A percentile compares a stretch with the other conserved stretches of the same genome.
phyloP scores from a whole-genome alignment of 92 coral and sea anemone species.

The Actinostola sp. region DNA sequence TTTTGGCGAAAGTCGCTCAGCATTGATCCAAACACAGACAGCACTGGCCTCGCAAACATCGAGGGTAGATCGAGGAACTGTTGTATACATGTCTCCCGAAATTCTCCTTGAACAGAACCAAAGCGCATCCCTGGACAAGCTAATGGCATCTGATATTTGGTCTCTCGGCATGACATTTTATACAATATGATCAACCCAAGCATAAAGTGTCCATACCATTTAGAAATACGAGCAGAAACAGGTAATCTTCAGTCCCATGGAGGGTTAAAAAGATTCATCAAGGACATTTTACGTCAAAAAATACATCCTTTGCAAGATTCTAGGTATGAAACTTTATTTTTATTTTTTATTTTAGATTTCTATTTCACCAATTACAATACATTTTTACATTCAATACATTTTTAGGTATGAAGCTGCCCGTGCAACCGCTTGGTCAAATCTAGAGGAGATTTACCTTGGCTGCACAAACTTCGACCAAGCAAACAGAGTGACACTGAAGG shows the following conservation, averaged over 20 bases:
- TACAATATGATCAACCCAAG: no score
- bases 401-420: no score
- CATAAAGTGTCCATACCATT: no score
- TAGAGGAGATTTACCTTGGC: slow-evolving; percentile 23
- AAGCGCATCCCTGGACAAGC: background rate
- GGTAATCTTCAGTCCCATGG: no score
- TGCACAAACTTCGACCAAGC: slow-evolving; percentile 10
- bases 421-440: slow-evolving; percentile 8
- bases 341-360: no score
- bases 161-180: background rate
- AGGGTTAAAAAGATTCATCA: no score
- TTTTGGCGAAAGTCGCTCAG: slow-evolving; percentile 52
- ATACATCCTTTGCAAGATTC: no score
- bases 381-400: no score
- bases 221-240: no score
- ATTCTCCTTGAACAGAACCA: slow-evolving; percentile 24
- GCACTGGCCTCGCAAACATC: slow-evolving; percentile 39
- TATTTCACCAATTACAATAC: no score
- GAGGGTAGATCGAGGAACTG: slow-evolving; percentile 35
- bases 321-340: no score
- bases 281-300: no score
- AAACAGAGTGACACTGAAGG: slow-evolving; percentile 11
- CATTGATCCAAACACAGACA: slow-evolving; percentile 42
- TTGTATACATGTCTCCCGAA: slow-evolving; percentile 60
- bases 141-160: background rate